Evolutionary conservation across 2,113 vertebrate species (phyloP).

Genomic region (Neotoma lepida): DNA sequence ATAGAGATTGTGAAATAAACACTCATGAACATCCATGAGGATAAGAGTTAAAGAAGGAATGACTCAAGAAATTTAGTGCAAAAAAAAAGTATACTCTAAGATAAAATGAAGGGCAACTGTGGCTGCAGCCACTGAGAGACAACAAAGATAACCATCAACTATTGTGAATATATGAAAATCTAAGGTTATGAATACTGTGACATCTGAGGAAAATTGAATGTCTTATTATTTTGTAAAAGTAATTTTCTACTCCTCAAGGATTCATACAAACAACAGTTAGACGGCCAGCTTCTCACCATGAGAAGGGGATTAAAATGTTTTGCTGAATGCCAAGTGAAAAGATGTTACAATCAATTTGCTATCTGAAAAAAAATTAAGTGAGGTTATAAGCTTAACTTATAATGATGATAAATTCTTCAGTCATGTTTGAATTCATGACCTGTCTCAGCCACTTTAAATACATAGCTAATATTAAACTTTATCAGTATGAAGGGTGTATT

Average conservation of each 20-base stretch:
- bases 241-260: conserved; percentile 43
- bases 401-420: background rate
- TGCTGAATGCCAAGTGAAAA: conserved; percentile 12
- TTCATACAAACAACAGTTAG: conserved; percentile 19
- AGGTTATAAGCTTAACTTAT: background rate
- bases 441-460: background rate
- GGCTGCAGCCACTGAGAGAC: background rate
- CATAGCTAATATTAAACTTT: background rate
- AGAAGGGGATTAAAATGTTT: conserved; percentile 48
- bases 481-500: background rate
- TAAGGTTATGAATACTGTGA: background rate
- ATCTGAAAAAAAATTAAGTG: background rate
- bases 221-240: conserved; percentile 51
- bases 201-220: conserved; percentile 37
- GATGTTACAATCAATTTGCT: background rate
- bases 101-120: background rate
- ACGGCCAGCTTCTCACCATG: background rate
- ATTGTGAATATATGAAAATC: conserved; percentile 1
- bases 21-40: background rate
- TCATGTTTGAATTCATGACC: background rate
- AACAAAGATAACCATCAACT: background rate
- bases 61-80: background rate
- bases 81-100: background rate
- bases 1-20: background rate
- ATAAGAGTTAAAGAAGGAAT: background rate